Percentiles rank a stretch among this genome's conserved stretches.
phyloP scores from a whole-genome alignment of 2,888 invertebrate genomes.

The Drosophila niveifrons region DNA sequence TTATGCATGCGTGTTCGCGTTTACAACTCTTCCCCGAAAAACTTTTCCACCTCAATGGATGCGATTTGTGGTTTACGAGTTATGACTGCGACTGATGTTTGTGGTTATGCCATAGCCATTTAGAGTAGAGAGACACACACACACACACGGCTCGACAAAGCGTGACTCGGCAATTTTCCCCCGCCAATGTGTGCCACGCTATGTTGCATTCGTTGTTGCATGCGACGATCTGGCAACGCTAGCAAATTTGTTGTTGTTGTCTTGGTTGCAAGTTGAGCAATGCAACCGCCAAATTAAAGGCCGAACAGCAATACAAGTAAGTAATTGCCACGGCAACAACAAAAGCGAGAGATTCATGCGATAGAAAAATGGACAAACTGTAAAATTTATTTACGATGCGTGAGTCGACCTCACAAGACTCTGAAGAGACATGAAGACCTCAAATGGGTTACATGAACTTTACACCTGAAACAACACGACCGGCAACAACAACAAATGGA shows the following conservation, averaged over 20 bases:
- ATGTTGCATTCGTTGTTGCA: conserved; percentile 37
- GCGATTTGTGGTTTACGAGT: conserved; percentile 21
- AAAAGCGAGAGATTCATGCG: conserved; percentile 15
- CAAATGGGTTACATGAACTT: conserved; percentile 29
- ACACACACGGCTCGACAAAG: conserved; percentile 37
- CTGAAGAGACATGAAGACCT: conserved; percentile 11
- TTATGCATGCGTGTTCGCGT: conserved; percentile 53
- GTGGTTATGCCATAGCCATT: conserved; percentile 54
- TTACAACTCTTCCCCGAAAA: conserved; percentile 20
- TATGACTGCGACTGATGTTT: neutral
- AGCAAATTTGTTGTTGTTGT: neutral
- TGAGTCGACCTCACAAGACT: neutral
- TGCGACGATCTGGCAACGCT: conserved; percentile 19
- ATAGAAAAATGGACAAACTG: conserved; percentile 25
- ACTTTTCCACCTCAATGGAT: conserved; percentile 62
- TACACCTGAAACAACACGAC: conserved; percentile 41
- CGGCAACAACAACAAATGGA: conserved; percentile 57
- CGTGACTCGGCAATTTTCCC: conserved; percentile 70
- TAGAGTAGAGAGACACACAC: conserved; percentile 23
- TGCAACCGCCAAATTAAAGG: conserved; percentile 16
- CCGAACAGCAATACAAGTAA: conserved; percentile 7
- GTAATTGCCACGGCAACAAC: conserved; percentile 11
- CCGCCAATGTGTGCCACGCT: conserved; percentile 39
- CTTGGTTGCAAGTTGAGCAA: conserved; percentile 5
- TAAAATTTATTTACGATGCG: conserved; percentile 62